phyloP scores from a whole-genome alignment of 1,140 invertebrate genomes.

The Phocides pigmalion region DNA sequence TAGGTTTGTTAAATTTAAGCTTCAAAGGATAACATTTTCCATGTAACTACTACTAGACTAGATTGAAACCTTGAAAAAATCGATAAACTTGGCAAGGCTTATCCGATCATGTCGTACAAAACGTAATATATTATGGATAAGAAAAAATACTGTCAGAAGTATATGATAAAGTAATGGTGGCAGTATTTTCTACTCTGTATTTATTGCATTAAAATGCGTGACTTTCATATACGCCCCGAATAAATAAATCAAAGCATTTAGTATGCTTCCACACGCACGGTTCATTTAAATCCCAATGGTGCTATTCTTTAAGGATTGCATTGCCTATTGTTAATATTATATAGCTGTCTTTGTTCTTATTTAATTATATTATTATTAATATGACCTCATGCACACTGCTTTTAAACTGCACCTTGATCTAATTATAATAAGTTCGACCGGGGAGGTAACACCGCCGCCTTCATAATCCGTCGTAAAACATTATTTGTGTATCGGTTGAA shows the following conservation, averaged over 20 bases:
- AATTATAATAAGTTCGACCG: no score
- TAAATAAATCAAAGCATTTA: slow-evolving; percentile 31
- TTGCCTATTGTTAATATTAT: slow-evolving; percentile 26
- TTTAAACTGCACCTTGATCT: no score
- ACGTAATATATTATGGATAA: neutral
- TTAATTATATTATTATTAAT: slow-evolving; percentile 14
- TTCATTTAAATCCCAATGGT: slow-evolving; percentile 24
- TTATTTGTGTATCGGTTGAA: no score
- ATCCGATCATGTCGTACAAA: neutral
- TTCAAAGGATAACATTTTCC: no score
- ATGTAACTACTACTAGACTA: neutral
- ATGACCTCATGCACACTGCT: slow-evolving; percentile 10
- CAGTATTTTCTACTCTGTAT: slow-evolving; percentile 15
- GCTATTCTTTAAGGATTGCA: slow-evolving; percentile 26
- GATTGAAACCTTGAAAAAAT: slow-evolving; percentile 8
- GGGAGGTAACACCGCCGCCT: no score
- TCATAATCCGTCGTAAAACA: no score
- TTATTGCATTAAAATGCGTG: slow-evolving; percentile 32
- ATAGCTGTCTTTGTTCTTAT: slow-evolving; percentile 14
- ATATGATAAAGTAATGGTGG: slow-evolving; percentile 5
- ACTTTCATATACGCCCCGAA: slow-evolving; percentile 25
- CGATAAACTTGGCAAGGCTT: neutral
- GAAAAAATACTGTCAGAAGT: neutral
- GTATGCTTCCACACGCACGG: slow-evolving; percentile 24
- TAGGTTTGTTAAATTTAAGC: no score